These are phyloP conservation scores for Ophion slaviceki DNA, from an alignment of 2,888 invertebrate species.

Conservation along the genomic window DNA sequence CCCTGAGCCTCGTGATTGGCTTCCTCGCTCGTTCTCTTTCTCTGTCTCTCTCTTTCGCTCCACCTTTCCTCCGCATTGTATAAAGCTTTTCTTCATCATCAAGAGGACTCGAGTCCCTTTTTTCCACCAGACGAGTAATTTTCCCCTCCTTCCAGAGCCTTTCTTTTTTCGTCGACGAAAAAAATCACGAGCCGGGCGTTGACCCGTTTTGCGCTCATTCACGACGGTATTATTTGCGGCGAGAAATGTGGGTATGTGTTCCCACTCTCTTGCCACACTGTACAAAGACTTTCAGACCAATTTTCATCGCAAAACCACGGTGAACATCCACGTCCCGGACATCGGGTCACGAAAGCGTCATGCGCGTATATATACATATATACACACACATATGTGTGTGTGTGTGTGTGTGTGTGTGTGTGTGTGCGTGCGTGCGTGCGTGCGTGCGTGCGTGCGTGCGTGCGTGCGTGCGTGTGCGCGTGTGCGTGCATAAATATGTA, in stretches of 20 bases:
- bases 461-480: rapidly evolving
- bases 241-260: conserved; percentile 10
- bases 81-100: conserved; percentile 23
- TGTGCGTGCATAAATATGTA: background rate
- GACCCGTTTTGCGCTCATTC: conserved; percentile 39
- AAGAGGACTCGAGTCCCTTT: background rate
- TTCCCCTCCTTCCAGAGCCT: background rate
- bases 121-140: conserved; percentile 51
- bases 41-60: conserved; percentile 1
- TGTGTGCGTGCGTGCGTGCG: too few relatives aligned
- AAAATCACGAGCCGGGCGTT: conserved; percentile 45
- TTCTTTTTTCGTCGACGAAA: conserved; percentile 37
- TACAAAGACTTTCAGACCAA: conserved; percentile 42
- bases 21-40: background rate
- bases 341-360: conserved; percentile 1
- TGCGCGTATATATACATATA: background rate
- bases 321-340: background rate
- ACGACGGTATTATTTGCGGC: background rate
- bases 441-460: background rate
- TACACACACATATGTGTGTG: background rate
- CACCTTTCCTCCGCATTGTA: conserved; percentile 5
- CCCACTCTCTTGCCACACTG: background rate
- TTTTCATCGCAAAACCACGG: conserved; percentile 12
- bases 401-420: too few relatives aligned
- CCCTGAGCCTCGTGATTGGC: conserved; percentile 10